Base-by-base conservation (phyloP, 1,140 invertebrate genomes). In the Meteorus sp. region DNA sequence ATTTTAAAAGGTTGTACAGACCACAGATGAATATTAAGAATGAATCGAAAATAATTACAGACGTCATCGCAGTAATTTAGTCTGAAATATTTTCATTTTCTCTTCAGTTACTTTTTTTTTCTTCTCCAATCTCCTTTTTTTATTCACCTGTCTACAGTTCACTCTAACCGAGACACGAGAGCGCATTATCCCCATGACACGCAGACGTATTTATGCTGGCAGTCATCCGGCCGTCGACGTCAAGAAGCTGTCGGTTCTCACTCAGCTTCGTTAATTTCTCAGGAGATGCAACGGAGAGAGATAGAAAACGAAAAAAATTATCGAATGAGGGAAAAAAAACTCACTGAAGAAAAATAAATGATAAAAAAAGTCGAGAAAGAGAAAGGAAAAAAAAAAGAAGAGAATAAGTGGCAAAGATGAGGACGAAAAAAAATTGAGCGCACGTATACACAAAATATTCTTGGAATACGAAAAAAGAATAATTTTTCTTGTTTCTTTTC, bases 201-300 rank as follows among this genome's bases (percentile, higher is more conserved):
- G 45, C 45, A 48, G 45, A 48, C 13, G 22, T 48, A 48, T 48
- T 48, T 48, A 48, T 48, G 45, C 45, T 48, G 23, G 45, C 45
- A 48, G 45, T 48, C 45, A 25, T 48, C 45, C 45, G 45, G 45
- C 20, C 25, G 45, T 48, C 25, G 22, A 48, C 45, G 45, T 48
- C 45, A 48, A 48, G 45, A 48, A 48, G 45, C 45, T 48, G 45
- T 48, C 45, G 45, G 45, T 48, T 48, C 45, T 48, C 45, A 27
- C 45, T 29, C 45, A 48, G 27, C 20, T 48, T 48, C 22, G 45
- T 48, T 48, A 48, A 48, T 48, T 48, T 25, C 23, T 11, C 23
- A 22, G 9, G 9, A 5, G 9, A 29, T 4, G 4, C 27, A n/a
- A n/a, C n/a, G n/a, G 35, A 39, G 17, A 39, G n/a, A 33, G n/a